phyloP scores from a whole-genome alignment of 2,888 invertebrate genomes.

The Gastrophysa polygoni region DNA sequence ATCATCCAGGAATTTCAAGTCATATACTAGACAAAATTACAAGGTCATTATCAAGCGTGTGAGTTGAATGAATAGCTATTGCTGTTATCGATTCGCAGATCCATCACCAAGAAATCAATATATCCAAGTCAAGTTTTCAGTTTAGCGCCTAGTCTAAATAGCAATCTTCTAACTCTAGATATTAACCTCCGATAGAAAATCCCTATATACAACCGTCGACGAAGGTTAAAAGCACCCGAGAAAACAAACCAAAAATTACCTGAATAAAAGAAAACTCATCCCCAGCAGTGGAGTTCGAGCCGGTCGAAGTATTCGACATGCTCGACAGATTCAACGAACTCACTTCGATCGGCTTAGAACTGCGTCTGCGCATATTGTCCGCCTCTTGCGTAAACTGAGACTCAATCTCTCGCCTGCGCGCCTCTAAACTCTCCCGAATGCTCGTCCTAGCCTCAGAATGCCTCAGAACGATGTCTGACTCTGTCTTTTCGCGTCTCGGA shows the following conservation, averaged over 20 bases:
- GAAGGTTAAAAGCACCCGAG: constrained; percentile 38
- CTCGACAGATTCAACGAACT: constrained; percentile 48
- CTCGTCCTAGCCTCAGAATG: constrained; percentile 63
- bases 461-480: constrained; percentile 83
- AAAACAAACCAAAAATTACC: constrained; percentile 51
- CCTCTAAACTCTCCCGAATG: constrained; percentile 59
- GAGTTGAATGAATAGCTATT: not conserved
- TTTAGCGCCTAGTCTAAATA: constrained; percentile 25
- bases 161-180: constrained; percentile 22
- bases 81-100: constrained; percentile 7
- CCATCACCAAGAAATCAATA: constrained; percentile 7
- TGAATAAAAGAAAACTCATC: constrained; percentile 58
- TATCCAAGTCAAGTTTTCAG: constrained; percentile 19
- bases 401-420: constrained; percentile 59
- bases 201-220: constrained; percentile 27
- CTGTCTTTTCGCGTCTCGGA: constrained; percentile 86
- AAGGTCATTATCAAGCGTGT: not conserved
- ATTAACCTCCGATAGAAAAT: constrained; percentile 18
- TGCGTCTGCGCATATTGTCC: constrained; percentile 58
- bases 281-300: constrained; percentile 51
- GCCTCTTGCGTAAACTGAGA: constrained; percentile 57
- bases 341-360: constrained; percentile 58
- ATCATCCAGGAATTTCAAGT: too few species aligned
- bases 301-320: constrained; percentile 46
- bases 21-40: too few species aligned